These are phyloP conservation scores for Bubalus kerabau DNA, from an alignment of 2,113 vertebrate species.

Conservation along the genomic window DNA sequence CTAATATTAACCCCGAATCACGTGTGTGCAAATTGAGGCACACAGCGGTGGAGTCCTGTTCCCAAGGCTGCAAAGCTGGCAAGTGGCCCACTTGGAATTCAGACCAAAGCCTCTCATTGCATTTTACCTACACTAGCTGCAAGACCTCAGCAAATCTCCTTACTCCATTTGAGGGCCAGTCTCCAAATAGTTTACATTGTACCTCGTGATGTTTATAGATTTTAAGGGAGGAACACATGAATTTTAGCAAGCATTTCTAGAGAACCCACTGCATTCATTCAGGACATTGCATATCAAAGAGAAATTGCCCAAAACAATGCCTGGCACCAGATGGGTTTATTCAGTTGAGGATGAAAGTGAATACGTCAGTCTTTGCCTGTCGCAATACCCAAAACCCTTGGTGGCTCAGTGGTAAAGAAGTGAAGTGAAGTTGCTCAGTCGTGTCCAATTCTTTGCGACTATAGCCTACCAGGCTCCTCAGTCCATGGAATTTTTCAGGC, in stretches of 20 bases:
- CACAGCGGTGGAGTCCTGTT: background rate
- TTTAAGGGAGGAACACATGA: background rate
- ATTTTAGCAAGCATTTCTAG: background rate
- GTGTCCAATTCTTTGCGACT: background rate
- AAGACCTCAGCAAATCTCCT: background rate
- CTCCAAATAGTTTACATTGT: background rate
- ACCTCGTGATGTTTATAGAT: background rate
- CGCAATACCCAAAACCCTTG: background rate
- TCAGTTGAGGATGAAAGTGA: background rate
- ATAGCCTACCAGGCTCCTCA: background rate
- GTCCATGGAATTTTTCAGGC: background rate
- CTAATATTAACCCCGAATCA: background rate
- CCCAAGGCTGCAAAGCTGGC: background rate
- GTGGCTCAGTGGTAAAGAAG: background rate
- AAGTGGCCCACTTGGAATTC: background rate
- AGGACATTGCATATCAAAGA: background rate
- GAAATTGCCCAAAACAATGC: background rate
- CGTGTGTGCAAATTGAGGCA: background rate
- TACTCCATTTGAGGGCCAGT: background rate
- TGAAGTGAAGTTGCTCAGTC: background rate
- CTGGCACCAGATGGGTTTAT: background rate
- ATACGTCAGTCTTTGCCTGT: background rate
- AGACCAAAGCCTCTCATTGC: background rate
- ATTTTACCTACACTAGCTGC: background rate
- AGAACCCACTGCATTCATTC: background rate